Percentiles rank a stretch among this genome's conserved stretches.
phyloP scores from a whole-genome alignment of 2,888 invertebrate genomes.

The Mythimna albipuncta region DNA sequence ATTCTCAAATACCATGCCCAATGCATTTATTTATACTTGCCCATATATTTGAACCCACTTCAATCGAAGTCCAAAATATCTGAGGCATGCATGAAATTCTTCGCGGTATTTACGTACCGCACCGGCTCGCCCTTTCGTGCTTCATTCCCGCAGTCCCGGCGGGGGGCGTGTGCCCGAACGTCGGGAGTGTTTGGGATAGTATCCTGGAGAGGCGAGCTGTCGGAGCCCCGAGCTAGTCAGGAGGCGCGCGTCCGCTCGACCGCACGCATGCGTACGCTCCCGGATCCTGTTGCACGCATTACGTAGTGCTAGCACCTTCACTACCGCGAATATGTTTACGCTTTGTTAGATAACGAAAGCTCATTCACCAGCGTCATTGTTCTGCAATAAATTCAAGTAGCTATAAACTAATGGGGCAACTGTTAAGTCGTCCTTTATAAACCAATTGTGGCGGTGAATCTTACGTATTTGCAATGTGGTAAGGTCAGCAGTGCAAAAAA shows the following conservation, averaged over 20 bases:
- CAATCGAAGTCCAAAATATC: conserved; percentile 49
- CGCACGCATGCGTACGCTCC: conserved; percentile 84
- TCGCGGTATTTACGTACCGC: conserved; percentile 54
- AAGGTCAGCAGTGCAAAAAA: conserved; percentile 74
- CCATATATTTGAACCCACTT: conserved; percentile 35
- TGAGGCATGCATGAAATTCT: conserved; percentile 55
- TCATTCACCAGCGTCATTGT: conserved; percentile 14
- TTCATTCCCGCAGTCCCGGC: conserved; percentile 67
- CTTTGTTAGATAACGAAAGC: conserved; percentile 51
- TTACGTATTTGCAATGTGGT: conserved; percentile 63
- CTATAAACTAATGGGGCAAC: conserved; percentile 19
- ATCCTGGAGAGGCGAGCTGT: conserved; percentile 67
- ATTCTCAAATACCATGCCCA: conserved; percentile 8
- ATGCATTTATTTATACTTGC: conserved; percentile 27
- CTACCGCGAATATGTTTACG: conserved; percentile 54
- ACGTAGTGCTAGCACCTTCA: conserved; percentile 55
- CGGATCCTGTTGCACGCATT: conserved; percentile 79
- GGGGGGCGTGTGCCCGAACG: conserved; percentile 75
- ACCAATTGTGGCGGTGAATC: conserved; percentile 48
- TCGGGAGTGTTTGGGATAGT: conserved; percentile 72
- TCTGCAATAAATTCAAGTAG: conserved; percentile 16
- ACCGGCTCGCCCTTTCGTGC: conserved; percentile 56
- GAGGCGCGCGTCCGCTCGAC: conserved; percentile 77
- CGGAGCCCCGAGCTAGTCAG: conserved; percentile 75
- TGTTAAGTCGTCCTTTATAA: conserved; percentile 22